Conservation (phyloP, 2,888 invertebrate species). For the Drosophila maculinotata region DNA sequence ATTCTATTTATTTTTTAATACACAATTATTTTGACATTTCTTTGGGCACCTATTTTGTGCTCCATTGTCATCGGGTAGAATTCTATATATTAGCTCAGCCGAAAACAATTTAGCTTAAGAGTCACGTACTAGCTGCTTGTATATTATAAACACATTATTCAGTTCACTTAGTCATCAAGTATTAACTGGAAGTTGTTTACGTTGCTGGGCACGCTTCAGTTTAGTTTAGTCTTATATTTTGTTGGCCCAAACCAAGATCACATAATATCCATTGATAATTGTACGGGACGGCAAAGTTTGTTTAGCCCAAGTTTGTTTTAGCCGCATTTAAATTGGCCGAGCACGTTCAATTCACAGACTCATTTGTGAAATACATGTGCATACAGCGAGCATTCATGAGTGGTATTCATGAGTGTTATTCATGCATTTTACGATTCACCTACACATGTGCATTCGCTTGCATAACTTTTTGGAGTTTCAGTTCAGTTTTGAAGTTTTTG, state of each 20-base stretch:
- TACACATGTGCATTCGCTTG: conserved; percentile 49
- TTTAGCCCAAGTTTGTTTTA: conserved; percentile 32
- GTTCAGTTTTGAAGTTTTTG: conserved; percentile 51
- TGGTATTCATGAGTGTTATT: conserved; percentile 46
- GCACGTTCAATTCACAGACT: conserved; percentile 70
- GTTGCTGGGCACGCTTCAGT: conserved; percentile 36
- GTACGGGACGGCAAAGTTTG: conserved; percentile 16
- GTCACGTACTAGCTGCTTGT: conserved; percentile 30
- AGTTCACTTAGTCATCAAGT: conserved; percentile 35
- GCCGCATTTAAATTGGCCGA: conserved; percentile 58
- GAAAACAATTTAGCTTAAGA: not conserved
- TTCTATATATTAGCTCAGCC: conserved; percentile 2
- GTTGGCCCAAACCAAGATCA: conserved; percentile 6
- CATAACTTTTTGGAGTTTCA: conserved; percentile 43
- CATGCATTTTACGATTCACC: conserved; percentile 49
- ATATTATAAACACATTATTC: conserved; percentile 17
- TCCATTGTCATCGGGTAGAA: conserved; percentile 3
- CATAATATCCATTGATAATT: conserved; percentile 36
- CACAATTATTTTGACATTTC: not conserved
- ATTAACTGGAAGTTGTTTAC: conserved; percentile 17
- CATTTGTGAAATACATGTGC: conserved; percentile 36
- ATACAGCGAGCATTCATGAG: conserved; percentile 42
- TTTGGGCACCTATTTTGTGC: conserved; percentile 2
- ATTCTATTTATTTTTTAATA: not conserved
- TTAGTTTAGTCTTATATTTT: not conserved